These are phyloP conservation scores for Catajapyx aquilonaris DNA, from an alignment of 1,140 invertebrate genomes.

Conservation along the genomic window DNA sequence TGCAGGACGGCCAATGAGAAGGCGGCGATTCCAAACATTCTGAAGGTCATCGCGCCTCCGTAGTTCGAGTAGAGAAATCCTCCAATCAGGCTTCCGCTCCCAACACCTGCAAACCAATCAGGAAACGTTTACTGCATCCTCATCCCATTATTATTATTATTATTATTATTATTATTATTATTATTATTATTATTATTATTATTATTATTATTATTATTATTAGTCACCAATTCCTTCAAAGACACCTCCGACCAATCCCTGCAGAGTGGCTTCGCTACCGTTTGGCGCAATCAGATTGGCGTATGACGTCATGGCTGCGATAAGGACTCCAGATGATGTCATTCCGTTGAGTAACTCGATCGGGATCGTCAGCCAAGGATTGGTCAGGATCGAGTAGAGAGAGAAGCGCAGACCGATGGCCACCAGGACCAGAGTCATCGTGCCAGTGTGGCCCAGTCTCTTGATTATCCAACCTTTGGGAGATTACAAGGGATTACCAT, in stretches of 20 bases:
- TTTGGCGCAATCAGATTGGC: conserved; percentile 18
- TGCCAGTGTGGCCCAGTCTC: conserved; percentile 18
- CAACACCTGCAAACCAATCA: no score
- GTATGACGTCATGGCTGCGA: conserved; percentile 21
- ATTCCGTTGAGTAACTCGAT: conserved; percentile 24
- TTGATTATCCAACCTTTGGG: conserved; percentile 20
- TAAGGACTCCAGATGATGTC: conserved; percentile 26
- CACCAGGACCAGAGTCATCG: conserved; percentile 18
- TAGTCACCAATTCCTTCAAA: no score
- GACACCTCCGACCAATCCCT: neutral
- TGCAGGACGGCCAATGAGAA: no score
- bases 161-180: no score
- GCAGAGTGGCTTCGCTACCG: neutral
- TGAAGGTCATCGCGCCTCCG: no score
- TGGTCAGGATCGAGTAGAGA: conserved; percentile 20
- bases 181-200: no score
- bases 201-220: no score
- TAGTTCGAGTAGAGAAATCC: no score
- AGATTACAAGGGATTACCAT: neutral
- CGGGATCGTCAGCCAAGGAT: conserved; percentile 20
- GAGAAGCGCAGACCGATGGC: conserved; percentile 20
- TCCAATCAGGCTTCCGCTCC: no score
- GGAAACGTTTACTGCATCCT: no score
- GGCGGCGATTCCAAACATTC: no score
- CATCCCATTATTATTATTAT: no score